Conservation (phyloP, 2,888 invertebrate genomes). For the Ophion ventricosus region DNA sequence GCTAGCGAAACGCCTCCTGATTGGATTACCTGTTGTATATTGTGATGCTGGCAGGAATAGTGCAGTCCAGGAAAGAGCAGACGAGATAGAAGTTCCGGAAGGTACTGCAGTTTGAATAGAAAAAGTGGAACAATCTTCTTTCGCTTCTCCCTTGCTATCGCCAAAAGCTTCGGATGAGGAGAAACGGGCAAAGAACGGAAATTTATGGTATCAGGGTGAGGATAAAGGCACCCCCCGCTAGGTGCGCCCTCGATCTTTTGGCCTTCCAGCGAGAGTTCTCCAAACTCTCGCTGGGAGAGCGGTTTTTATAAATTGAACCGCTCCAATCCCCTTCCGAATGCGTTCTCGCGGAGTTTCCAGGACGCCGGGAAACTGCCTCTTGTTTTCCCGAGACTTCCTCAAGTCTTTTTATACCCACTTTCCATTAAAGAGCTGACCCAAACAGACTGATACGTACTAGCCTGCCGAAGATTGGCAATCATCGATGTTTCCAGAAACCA, state of each 20-base stretch:
- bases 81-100: too few relatives aligned
- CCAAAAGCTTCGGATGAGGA: slow-evolving; percentile 12
- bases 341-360: slow-evolving; percentile 51
- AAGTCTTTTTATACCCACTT: background rate
- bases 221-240: slow-evolving; percentile 47
- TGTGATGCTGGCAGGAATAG: too few relatives aligned
- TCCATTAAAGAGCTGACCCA: background rate
- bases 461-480: background rate
- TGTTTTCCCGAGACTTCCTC: slow-evolving; percentile 5
- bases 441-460: background rate
- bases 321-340: slow-evolving; percentile 48
- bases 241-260: slow-evolving; percentile 31
- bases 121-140: slow-evolving; percentile 53
- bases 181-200: slow-evolving; percentile 47
- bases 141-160: slow-evolving; percentile 43
- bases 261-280: slow-evolving; percentile 3
- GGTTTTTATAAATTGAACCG: slow-evolving; percentile 63
- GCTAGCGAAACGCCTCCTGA: too few relatives aligned
- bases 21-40: too few relatives aligned
- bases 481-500: background rate
- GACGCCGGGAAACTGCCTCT: slow-evolving; percentile 41
- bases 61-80: too few relatives aligned
- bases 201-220: slow-evolving; percentile 65
- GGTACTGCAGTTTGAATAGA: slow-evolving; percentile 22
- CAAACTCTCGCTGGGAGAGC: slow-evolving; percentile 52